Conservation (phyloP, 2,888 invertebrate species). For the Thumatha senex region DNA sequence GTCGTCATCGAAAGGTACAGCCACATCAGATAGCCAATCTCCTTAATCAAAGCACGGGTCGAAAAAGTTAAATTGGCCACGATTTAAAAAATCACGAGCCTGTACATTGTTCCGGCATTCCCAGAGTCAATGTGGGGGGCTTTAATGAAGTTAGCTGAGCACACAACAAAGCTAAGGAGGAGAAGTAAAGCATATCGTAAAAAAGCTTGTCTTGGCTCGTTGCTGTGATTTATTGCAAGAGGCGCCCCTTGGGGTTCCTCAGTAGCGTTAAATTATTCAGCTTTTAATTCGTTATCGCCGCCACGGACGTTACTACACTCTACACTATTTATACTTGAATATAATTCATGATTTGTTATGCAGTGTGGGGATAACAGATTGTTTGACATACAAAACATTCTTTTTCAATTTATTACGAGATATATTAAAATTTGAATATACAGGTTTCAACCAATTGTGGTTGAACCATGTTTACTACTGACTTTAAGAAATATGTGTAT, state of each 20-base stretch:
- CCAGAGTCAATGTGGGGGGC: constrained; percentile 49
- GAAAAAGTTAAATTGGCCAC: constrained; percentile 68
- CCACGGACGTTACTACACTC: constrained; percentile 68
- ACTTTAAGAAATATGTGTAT: too few species aligned
- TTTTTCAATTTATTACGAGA: not conserved
- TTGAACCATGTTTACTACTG: too few species aligned
- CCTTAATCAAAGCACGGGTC: constrained; percentile 51
- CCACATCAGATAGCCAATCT: constrained; percentile 56
- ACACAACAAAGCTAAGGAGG: constrained; percentile 67
- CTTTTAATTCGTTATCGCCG: constrained; percentile 80
- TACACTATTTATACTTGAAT: constrained; percentile 74
- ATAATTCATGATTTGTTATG: constrained; percentile 67
- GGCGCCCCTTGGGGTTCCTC: constrained; percentile 56
- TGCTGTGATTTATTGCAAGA: constrained; percentile 73
- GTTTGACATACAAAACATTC: constrained; percentile 31
- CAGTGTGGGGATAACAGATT: constrained; percentile 34
- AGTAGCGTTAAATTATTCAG: constrained; percentile 79
- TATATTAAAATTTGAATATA: too few species aligned
- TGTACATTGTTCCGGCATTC: constrained; percentile 67
- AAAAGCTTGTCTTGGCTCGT: constrained; percentile 69
- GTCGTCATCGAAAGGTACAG: constrained; percentile 50
- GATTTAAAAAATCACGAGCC: constrained; percentile 58
- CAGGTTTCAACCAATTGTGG: too few species aligned
- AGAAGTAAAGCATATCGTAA: constrained; percentile 76
- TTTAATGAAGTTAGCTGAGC: constrained; percentile 70